Percentiles rank a stretch among this genome's conserved stretches.
Evolutionary conservation across 2,888 invertebrate species (phyloP).

Genomic region (Nineta flava): DNA sequence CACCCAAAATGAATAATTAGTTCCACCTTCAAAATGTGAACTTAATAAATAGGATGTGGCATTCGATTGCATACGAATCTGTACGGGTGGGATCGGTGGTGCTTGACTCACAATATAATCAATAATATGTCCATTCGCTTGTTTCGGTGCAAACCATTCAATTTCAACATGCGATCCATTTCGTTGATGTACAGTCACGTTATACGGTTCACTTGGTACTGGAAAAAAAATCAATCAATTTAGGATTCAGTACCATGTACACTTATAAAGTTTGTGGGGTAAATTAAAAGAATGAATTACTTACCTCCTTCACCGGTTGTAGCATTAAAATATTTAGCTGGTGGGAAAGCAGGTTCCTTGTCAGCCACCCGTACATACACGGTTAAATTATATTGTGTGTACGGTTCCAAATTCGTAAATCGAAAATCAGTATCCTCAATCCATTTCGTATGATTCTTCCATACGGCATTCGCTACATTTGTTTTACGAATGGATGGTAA

Average conservation of each 20-base stretch:
- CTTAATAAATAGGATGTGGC: constrained; percentile 36
- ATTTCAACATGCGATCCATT: constrained; percentile 48
- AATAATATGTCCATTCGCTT: constrained; percentile 43
- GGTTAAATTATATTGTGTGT: constrained; percentile 63
- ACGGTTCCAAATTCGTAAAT: constrained; percentile 49
- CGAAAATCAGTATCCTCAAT: constrained; percentile 38
- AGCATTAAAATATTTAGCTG: constrained; percentile 42
- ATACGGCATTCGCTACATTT: constrained; percentile 29
- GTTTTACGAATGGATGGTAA: constrained; percentile 48
- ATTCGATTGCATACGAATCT: constrained; percentile 24
- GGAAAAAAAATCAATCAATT: constrained; percentile 13
- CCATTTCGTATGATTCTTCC: constrained; percentile 45
- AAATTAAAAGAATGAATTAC: constrained; percentile 20
- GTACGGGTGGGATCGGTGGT: constrained; percentile 43
- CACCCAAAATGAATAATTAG: constrained; percentile 59
- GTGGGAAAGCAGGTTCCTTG: constrained; percentile 38
- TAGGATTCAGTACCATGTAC: no score
- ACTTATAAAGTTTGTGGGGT: no score
- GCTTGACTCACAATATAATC: constrained; percentile 48
- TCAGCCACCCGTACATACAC: constrained; percentile 50
- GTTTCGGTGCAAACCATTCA: constrained; percentile 49
- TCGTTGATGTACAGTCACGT: constrained; percentile 44
- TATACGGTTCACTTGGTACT: constrained; percentile 52
- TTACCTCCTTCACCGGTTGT: constrained; percentile 52
- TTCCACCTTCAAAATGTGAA: constrained; percentile 35